Conservation (phyloP, 2,797 vertebrate species). For the Remorina albescens region DNA sequence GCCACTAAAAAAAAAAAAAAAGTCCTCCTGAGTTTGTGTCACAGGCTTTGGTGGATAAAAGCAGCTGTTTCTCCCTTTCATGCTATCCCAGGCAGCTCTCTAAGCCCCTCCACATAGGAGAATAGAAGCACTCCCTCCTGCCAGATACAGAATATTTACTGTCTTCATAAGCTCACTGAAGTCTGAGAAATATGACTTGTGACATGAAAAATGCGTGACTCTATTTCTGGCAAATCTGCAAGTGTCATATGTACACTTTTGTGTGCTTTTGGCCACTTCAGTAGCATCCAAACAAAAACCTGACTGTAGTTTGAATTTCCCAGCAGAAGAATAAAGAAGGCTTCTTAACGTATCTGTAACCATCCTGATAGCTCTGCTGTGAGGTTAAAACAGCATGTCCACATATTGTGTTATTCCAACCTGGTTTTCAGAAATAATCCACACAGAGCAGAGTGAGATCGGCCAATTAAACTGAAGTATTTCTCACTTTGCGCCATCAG, state of each 20-base stretch:
- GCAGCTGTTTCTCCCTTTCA: constrained; percentile 75
- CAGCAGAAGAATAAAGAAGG: not conserved
- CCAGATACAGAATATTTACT: constrained; percentile 58
- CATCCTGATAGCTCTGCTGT: not conserved
- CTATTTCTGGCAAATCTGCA: constrained; percentile 33
- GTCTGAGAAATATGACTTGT: constrained; percentile 33
- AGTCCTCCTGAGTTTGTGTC: constrained; percentile 59
- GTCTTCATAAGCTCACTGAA: constrained; percentile 55
- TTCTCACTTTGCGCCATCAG: constrained; percentile 46
- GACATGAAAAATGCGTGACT: constrained; percentile 31
- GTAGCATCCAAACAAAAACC: not conserved
- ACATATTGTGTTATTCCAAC: constrained; percentile 19
- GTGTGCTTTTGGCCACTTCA: not conserved
- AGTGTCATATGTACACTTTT: not conserved
- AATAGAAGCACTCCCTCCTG: constrained; percentile 41
- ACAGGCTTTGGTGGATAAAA: constrained; percentile 71
- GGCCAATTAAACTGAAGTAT: constrained; percentile 65
- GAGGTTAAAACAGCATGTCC: not conserved
- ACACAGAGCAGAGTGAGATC: constrained; percentile 17
- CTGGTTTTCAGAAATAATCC: constrained; percentile 22
- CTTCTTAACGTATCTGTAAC: not conserved
- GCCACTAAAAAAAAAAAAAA: constrained; percentile 28
- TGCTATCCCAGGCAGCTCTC: constrained; percentile 61
- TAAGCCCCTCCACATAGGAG: constrained; percentile 66
- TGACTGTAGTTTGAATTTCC: constrained; percentile 1